phyloP scores from a whole-genome alignment of 2,113 vertebrate genomes.

The Lepidothrix coronata region DNA sequence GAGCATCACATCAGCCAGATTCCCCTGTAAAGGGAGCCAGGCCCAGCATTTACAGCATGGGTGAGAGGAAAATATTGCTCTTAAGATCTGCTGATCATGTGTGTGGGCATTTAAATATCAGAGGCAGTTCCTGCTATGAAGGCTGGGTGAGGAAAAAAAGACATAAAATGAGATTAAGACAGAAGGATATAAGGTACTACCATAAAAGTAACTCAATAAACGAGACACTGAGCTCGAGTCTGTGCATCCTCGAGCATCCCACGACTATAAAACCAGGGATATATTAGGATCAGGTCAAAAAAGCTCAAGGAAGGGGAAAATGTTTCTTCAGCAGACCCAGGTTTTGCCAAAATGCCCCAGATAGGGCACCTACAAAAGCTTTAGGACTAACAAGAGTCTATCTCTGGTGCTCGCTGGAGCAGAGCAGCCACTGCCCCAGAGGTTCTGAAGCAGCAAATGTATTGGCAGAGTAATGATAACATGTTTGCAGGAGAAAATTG shows the following conservation, averaged over 20 bases:
- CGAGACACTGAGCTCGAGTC: background rate
- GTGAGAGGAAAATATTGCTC: background rate
- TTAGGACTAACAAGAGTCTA: background rate
- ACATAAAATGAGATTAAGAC: constrained; percentile 38
- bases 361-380: background rate
- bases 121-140: background rate
- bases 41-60: background rate
- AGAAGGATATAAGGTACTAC: background rate
- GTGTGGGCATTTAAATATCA: constrained; percentile 31
- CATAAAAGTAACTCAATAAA: constrained; percentile 51
- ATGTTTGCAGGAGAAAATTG: constrained; percentile 54
- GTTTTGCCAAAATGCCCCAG: background rate
- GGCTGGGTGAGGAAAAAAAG: background rate
- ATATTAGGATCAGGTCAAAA: background rate
- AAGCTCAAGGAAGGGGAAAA: background rate
- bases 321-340: background rate
- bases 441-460: constrained; percentile 52
- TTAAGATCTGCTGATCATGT: constrained; percentile 12
- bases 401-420: constrained; percentile 8
- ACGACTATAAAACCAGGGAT: background rate
- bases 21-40: background rate
- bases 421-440: constrained; percentile 13
- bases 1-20: background rate
- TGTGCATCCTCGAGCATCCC: background rate
- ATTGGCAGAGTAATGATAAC: constrained; percentile 43